phyloP scores from a whole-genome alignment of 2,888 invertebrate species.

The Nymphalis urticae region DNA sequence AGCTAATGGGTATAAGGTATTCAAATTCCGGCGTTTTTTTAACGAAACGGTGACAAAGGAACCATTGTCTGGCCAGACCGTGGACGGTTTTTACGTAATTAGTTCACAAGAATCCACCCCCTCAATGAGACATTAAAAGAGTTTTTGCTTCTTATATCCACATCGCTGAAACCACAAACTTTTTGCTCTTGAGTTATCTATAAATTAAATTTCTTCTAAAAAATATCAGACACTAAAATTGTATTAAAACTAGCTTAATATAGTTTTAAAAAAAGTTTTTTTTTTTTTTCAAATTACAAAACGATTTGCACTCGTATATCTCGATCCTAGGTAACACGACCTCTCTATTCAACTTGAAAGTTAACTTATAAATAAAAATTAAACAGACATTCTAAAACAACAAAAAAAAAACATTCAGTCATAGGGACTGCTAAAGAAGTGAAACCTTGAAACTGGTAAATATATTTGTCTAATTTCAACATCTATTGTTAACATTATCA shows the following conservation, averaged over 20 bases:
- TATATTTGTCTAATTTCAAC: no score
- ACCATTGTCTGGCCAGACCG: conserved; percentile 23
- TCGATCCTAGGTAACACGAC: no score
- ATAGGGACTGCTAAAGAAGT: no score
- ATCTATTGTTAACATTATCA: no score
- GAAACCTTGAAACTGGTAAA: no score
- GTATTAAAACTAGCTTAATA: neutral
- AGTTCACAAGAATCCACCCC: conserved; percentile 25
- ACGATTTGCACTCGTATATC: no score
- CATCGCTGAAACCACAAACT: conserved; percentile 25
- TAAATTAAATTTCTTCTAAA: neutral
- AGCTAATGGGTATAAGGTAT: conserved; percentile 11
- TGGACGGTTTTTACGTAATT: conserved; percentile 34
- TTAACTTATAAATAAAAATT: no score
- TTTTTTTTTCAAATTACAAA: no score
- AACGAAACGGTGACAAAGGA: conserved; percentile 26
- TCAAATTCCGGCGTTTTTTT: conserved; percentile 17
- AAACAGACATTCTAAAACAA: no score
- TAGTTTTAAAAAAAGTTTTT: neutral
- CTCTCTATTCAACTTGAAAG: no score
- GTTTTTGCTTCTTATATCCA: conserved; percentile 32
- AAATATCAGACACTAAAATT: neutral
- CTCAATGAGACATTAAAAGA: conserved; percentile 27
- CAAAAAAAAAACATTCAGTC: no score
- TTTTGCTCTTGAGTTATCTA: conserved; percentile 8